Conservation (phyloP, 2,888 invertebrate genomes). For the Dynastes grantii region DNA sequence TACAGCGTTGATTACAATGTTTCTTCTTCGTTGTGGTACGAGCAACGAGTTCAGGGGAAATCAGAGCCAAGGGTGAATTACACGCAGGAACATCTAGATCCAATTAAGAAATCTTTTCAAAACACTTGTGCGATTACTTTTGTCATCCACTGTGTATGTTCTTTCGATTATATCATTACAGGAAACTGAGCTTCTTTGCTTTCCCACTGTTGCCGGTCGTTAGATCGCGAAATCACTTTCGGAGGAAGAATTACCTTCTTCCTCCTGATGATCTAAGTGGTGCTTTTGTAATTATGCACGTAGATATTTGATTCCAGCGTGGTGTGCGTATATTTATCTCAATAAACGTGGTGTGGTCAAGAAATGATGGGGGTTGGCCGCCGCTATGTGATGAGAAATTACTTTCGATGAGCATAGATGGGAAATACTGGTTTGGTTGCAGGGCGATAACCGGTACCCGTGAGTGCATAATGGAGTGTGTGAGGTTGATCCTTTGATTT, state of each 20-base stretch:
- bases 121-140: too few species aligned
- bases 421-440: slow-evolving; percentile 6
- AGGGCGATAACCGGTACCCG: too few species aligned
- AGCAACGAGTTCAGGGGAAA: neutral
- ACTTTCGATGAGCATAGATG: neutral
- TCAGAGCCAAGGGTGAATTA: slow-evolving; percentile 5
- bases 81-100: neutral
- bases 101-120: neutral
- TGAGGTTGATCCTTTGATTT: too few species aligned
- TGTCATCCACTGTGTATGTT: neutral
- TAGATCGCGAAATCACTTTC: neutral
- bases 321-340: slow-evolving; percentile 4
- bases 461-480: too few species aligned
- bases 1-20: neutral
- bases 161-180: neutral
- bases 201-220: neutral
- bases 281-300: neutral
- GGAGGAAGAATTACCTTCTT: neutral
- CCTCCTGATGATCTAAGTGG: neutral
- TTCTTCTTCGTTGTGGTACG: neutral
- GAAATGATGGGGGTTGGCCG: slow-evolving; percentile 19
- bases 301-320: neutral
- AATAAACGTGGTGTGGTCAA: slow-evolving; percentile 15
- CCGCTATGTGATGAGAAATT: slow-evolving; percentile 5
- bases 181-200: neutral